Evolutionary conservation across 2,888 invertebrate species (phyloP), one percentile per base, ranked within the genome.

Genomic region (Pelosia muscerda): DNA sequence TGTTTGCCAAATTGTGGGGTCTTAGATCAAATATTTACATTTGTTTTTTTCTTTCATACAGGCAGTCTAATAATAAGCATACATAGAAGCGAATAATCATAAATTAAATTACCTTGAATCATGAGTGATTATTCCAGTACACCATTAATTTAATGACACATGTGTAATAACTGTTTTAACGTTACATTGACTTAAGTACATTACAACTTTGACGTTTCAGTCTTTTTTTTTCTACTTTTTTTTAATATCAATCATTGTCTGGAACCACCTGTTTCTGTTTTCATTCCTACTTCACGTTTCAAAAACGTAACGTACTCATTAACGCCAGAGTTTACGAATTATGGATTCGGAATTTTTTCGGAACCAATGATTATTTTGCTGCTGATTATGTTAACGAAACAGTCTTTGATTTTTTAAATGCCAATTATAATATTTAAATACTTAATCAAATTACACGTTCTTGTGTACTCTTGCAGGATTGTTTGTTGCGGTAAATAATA

Each of bases 181-280:
- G 25, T 55, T 57, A n/a, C n/a, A n/a, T n/a, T n/a, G n/a, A n/a
- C n/a, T n/a, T n/a, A n/a, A n/a, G n/a, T n/a, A n/a, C n/a, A n/a
- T n/a, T n/a, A n/a, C n/a, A 34, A 59, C 13, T n/a, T 15, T 28
- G 57, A 58, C 31, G 11, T 55, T 55, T 15, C 5, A 8, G 5
- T 13, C 22, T 58, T 59, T 59, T 59, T 59, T 23, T 59, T 23
- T 59, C 25, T n/a, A n/a, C n/a, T 15, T 22, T 23, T 23, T 38
- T 31, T 58, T 22, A 31, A 28, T 31, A 11, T 56, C 15, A 54
- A 55, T 57, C 38, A 59, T 34, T 59, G 59, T 58, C 58, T 25
- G 59, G 22, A 25, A 4, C 23, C 59, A 59, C 38, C 38, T 60
- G 59, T 23, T 42, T 23, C 25, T 25, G 1, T 60, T 60, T 38